Base-by-base conservation (phyloP, 2,113 vertebrate genomes). In the Atherinomorus stipes region DNA sequence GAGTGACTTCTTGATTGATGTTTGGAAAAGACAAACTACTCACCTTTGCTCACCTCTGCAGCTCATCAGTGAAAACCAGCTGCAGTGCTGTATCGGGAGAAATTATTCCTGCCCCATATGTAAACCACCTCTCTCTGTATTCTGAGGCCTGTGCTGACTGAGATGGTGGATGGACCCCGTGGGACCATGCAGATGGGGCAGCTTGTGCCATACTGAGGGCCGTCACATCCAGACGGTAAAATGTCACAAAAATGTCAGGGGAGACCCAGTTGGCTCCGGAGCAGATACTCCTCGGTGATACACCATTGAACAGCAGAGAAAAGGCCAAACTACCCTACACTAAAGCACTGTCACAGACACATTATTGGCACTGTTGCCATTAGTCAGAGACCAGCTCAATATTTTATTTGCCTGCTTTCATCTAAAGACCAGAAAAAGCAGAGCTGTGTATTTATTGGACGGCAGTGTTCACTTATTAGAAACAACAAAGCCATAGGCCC, bases 171-270 rank as follows among this genome's bases (percentile, higher is more conserved):
- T 47, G 64, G 74, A 53, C 78, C 78, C 83, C 77, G 19, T 10
- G 85, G 78, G 88, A 81, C 64, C 73, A 64, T 72, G 74, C 83
- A 86, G 88, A 91, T 83, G 86, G 88, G 85, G 76, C 85, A 73
- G 83, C 86, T 83, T 72, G 71, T 83, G 88, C 85, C 78, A 58
- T 76, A 42, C 85, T 63, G 74, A 60, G 67, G 84, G 61, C 66
- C 65, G n/a, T 68, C 80, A 65, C 85, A 84, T 83, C 88, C 88
- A 90, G 86, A 90, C 79, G 83, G 72, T 76, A 25, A 91, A 91
- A 90, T 91, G 90, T 89, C 90, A 91, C 72, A 86, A 82, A 85
- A 89, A 89, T 89, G 84, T 89, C 90, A 89, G 68, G 87, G 84
- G 90, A 83, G 62, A 65, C 77, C 77, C 74, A 52, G 67, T 74